These are phyloP conservation scores for Odontesthes bonariensis DNA, from an alignment of 2,113 vertebrate genomes.

Conservation along the genomic window DNA sequence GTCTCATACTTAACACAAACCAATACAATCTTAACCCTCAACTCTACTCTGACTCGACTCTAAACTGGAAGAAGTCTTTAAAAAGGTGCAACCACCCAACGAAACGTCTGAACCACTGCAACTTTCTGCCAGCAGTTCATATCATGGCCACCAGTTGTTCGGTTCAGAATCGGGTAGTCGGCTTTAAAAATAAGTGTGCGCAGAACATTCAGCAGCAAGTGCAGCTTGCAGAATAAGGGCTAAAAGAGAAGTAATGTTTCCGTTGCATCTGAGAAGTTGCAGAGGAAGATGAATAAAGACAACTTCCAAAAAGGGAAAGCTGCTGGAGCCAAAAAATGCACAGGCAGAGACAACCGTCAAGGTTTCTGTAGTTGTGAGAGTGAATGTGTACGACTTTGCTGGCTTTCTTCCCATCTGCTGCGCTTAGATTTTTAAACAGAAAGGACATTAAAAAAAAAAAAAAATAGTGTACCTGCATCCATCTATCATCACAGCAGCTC, in stretches of 20 bases:
- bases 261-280: too few species aligned
- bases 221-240: neutral
- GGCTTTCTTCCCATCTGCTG: too few species aligned
- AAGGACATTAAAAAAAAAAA: too few species aligned
- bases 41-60: neutral
- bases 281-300: neutral
- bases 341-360: slow-evolving; percentile 12
- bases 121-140: neutral
- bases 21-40: neutral
- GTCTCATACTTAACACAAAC: slow-evolving; percentile 3
- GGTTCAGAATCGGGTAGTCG: neutral
- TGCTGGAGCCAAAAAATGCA: neutral
- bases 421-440: too few species aligned
- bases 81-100: too few species aligned
- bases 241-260: neutral
- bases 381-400: neutral
- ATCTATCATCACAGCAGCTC: too few species aligned
- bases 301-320: neutral
- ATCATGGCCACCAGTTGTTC: slow-evolving; percentile 1
- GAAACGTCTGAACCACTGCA: neutral
- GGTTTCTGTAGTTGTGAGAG: neutral
- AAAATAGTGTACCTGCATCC: too few species aligned
- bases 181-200: neutral
- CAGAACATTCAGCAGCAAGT: neutral
- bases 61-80: neutral